These are phyloP conservation scores for Desmophyllum pertusum DNA, from an alignment of 92 coral and sea anemone species.

Conservation along the genomic window DNA sequence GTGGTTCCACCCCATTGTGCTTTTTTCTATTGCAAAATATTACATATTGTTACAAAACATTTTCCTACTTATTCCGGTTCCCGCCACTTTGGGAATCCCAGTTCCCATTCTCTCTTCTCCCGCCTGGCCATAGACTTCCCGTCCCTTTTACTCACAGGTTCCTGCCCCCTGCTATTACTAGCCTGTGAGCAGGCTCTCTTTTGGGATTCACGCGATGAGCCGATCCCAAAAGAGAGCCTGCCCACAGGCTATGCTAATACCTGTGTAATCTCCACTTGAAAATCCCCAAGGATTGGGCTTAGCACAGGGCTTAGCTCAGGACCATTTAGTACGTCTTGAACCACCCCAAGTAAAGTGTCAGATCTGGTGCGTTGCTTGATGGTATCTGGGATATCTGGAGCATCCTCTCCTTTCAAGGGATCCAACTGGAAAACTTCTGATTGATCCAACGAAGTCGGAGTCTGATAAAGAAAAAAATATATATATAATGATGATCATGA, in stretches of 20 bases:
- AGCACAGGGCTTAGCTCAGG: conserved; percentile 58
- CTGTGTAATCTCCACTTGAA: conserved; percentile 68
- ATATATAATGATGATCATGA: not conserved
- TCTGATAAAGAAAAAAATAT: not conserved
- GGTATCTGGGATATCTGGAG: conserved; percentile 31
- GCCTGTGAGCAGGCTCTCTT: no score
- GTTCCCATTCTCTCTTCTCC: no score
- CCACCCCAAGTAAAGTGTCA: conserved; percentile 60
- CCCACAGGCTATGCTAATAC: conserved; percentile 34
- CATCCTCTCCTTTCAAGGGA: conserved; percentile 56
- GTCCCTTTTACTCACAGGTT: no score
- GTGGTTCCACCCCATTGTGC: no score
- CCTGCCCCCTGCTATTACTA: no score
- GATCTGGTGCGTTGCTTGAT: conserved; percentile 60
- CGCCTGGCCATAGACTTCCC: no score
- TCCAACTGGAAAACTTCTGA: conserved; percentile 64
- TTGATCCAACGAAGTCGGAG: conserved; percentile 16
- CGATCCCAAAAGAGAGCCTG: no score
- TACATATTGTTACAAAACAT: no score
- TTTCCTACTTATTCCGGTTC: no score
- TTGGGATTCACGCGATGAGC: no score
- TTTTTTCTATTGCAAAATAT: no score
- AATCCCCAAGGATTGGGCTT: conserved; percentile 34
- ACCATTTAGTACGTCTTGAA: conserved; percentile 56
- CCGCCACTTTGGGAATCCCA: no score